Evolutionary conservation across 2,113 vertebrate species (phyloP).

Genomic region (Mandrillus leucophaeus): DNA sequence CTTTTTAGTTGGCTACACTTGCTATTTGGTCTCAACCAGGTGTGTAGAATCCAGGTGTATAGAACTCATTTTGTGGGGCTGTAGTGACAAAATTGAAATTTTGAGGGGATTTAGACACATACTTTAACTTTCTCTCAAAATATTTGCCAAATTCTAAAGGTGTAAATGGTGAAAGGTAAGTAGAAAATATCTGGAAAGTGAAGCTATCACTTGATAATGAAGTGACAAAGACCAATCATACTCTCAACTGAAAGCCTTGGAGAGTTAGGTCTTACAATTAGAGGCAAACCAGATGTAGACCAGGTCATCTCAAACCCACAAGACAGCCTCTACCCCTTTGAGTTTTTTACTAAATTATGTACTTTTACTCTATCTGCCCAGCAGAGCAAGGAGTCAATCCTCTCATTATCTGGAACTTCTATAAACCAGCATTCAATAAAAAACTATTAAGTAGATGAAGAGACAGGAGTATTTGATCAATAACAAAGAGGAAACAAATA

Average conservation of each 20-base stretch:
- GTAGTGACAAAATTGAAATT: not conserved
- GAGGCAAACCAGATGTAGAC: not conserved
- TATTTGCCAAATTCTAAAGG: not conserved
- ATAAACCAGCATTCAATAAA: not conserved
- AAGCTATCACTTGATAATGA: not conserved
- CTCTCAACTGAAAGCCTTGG: not conserved
- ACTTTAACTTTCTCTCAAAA: not conserved
- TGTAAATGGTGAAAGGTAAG: not conserved
- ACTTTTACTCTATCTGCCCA: not conserved
- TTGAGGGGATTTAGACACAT: not conserved
- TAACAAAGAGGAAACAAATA: conserved; percentile 16
- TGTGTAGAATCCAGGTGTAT: not conserved
- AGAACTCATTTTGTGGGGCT: not conserved
- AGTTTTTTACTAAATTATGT: not conserved
- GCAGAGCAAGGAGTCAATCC: not conserved
- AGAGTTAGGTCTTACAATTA: not conserved
- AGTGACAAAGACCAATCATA: not conserved
- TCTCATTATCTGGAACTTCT: not conserved
- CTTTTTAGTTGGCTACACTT: not conserved
- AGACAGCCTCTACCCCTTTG: not conserved
- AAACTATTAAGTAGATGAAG: not conserved
- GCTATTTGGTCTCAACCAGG: not conserved
- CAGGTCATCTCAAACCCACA: not conserved
- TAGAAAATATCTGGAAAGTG: not conserved
- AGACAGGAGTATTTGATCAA: not conserved